phyloP scores from a whole-genome alignment of 2,113 vertebrate genomes.

The Mustelus asterias region DNA sequence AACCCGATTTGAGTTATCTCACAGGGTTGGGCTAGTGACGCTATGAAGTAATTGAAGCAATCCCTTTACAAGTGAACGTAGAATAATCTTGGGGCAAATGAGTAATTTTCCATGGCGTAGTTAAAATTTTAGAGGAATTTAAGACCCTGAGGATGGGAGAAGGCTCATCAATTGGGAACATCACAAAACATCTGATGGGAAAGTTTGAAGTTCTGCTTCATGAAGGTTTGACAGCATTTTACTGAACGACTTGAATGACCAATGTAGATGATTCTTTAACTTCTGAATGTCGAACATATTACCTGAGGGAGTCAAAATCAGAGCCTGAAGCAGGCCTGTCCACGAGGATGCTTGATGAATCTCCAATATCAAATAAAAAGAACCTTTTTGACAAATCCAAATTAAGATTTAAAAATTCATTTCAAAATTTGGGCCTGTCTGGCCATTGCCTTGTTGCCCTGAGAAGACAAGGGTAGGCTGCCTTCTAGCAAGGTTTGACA shows the following conservation, averaged over 20 bases:
- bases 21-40: background rate
- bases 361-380: background rate
- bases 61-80: background rate
- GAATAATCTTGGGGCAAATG: background rate
- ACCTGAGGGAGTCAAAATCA: background rate
- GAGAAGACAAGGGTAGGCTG: background rate
- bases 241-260: background rate
- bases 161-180: background rate
- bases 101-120: background rate
- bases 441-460: background rate
- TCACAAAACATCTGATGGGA: background rate
- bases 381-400: background rate
- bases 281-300: background rate
- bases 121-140: background rate
- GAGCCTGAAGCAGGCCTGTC: background rate
- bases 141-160: background rate
- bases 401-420: background rate
- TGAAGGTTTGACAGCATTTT: background rate
- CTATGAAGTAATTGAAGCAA: background rate
- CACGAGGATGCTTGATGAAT: background rate
- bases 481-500: background rate
- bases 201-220: background rate
- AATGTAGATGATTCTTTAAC: background rate
- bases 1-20: background rate
- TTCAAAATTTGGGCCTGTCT: background rate